A percentile compares a stretch with the other conserved stretches of the same genome.
These are phyloP conservation scores for Cosmopolites sordidus DNA, from an alignment of 2,888 invertebrate species.

Conservation along the genomic window DNA sequence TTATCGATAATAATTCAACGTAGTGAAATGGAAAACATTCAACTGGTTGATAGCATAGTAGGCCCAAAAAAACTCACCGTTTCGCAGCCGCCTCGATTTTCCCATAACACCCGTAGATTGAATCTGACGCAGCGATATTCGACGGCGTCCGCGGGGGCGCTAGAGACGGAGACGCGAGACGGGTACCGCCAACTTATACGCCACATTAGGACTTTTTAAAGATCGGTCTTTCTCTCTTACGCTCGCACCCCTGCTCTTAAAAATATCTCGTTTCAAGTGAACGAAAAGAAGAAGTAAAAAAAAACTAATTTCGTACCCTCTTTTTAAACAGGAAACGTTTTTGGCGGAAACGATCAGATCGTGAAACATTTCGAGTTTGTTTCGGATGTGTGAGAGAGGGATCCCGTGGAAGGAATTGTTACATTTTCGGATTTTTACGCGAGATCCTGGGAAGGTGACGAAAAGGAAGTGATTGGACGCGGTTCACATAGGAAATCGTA, in stretches of 20 bases:
- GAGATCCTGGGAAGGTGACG: not conserved
- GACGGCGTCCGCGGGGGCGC: conserved; percentile 24
- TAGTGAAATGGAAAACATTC: no score
- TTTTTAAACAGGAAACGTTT: conserved; percentile 40
- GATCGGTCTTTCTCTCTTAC: not conserved
- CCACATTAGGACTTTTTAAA: conserved; percentile 16
- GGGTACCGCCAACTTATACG: conserved; percentile 12
- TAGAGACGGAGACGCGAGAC: conserved; percentile 17
- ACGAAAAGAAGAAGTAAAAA: conserved; percentile 25
- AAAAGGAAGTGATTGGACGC: not conserved
- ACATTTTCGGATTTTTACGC: not conserved
- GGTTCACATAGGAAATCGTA: not conserved
- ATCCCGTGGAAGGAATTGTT: conserved; percentile 6
- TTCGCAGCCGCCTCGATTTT: conserved; percentile 29
- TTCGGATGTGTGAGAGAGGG: conserved; percentile 23
- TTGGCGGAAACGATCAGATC: conserved; percentile 37
- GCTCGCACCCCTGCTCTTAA: conserved; percentile 27
- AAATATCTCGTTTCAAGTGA: conserved; percentile 43
- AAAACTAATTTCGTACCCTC: conserved; percentile 43
- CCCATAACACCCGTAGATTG: conserved; percentile 30
- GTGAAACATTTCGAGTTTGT: conserved; percentile 31
- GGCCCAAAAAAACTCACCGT: conserved; percentile 13
- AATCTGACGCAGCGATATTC: conserved; percentile 28
- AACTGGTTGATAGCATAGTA: conserved; percentile 12
- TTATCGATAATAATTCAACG: no score